These are phyloP conservation scores for Marcusenius ussheri DNA, from an alignment of 2,113 vertebrate species.

Conservation along the genomic window DNA sequence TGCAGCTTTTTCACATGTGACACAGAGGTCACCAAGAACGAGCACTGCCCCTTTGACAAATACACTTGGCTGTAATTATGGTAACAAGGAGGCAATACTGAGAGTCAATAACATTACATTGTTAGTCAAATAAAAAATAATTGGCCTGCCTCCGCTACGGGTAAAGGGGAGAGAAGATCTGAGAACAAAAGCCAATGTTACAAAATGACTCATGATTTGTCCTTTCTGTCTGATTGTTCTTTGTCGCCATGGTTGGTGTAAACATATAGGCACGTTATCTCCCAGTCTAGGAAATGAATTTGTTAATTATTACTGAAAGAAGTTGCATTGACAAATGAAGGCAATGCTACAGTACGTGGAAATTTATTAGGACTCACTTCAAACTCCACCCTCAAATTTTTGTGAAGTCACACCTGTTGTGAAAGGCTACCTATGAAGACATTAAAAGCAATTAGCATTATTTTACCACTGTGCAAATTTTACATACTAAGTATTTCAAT, in stretches of 20 bases:
- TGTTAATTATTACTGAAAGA: not conserved
- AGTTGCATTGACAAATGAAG: not conserved
- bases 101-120: constrained; percentile 5
- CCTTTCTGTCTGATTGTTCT: not conserved
- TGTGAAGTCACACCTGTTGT: not conserved
- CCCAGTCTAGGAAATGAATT: not conserved
- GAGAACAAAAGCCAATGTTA: not conserved
- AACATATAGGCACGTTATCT: not conserved
- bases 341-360: not conserved
- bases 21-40: not conserved
- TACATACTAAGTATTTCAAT: not conserved
- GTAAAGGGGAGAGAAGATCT: not conserved
- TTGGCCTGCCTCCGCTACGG: not conserved
- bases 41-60: not conserved
- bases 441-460: not conserved
- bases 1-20: not conserved
- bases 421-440: not conserved
- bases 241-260: not conserved
- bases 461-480: not conserved
- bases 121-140: not conserved
- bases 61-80: not conserved
- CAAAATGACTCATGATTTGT: not conserved
- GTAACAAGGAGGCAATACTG: not conserved
- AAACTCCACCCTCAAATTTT: not conserved
- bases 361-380: not conserved